Base-by-base conservation (phyloP, 2,888 invertebrate genomes). In the Platycheirus rosarum region DNA sequence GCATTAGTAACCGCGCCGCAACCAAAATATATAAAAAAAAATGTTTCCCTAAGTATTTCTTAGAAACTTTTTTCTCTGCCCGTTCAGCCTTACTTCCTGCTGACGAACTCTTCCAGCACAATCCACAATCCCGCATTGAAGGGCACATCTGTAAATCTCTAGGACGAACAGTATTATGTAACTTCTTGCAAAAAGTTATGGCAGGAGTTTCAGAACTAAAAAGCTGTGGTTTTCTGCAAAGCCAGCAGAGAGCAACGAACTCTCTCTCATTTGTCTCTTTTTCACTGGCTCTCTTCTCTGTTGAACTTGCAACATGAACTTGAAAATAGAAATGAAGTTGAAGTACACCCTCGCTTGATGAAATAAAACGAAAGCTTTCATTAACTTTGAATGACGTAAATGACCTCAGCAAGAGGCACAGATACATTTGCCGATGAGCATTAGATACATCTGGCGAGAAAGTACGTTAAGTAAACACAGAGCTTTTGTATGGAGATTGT, bases 231-330 rank as follows among this genome's bases (percentile, higher is more conserved):
- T 46, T 35, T 71, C 80, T 76, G 71, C 76, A 82, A 46, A 70
- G 20, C 49, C n/a, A 18, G 40, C n/a, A 18, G 40, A 9, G 23
- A 70, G 66, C 49, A 35, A 37, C 48, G 37, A 23, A 26, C 29
- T 32, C 53, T 51, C 29, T 62, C 63, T 73, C 60, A 32, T 29
- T n/a, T 26, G 26, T 14, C 16, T 35, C 7, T 18, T n/a, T 32
- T 4, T 32, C n/a, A 13, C 11, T 65, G 57, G 55, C 14, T 51
- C 16, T 16, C n/a, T 13, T 60, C 44, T 44, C 60, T n/a, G 20
- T 2, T 82, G 82, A 82, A 82, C 82, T 82, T 82, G 82, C 76
- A 82, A 82, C 82, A 82, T 82, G 82, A 82, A 82, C 82, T 82
- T 82, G 82, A 82, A 82, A 11, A 13, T 82, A 76, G 82, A 82